Evolutionary conservation across 2,797 vertebrate genomes (phyloP), one percentile per base, ranked within the genome.

Genomic region (Melanitta fusca): DNA sequence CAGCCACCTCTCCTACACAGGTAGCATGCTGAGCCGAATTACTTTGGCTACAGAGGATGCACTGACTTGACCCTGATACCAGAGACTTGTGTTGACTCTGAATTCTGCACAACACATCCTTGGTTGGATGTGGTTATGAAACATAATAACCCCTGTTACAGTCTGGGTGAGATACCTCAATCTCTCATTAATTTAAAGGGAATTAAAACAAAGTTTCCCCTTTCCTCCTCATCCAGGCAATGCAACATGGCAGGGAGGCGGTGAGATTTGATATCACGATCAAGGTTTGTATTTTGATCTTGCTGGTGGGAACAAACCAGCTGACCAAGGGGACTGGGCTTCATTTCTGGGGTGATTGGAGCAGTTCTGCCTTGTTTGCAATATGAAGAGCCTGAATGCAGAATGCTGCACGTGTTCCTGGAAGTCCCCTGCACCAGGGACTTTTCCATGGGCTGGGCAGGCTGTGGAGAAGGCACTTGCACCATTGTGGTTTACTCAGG

Each of bases 101-200:
- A 77, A 87, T 79, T 86, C 75, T 47, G 15, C 1, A 3, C 80
- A 91, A 25, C 10, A 12, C 65, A 65, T 47, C 58, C 79, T 58
- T 51, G 69, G 60, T 81, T 75, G 47, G 62, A 77, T 71, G 73
- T 51, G 17, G 70, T 95, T 96, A 88, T 92, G 93, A 96, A 96
- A 96, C 49, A 30, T 28, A 91, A 93, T 91, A 90, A 72, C 57
- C 54, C 91, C 94, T 58, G 34, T n/a, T 47, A 20, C 45, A 7
- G 28, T 57, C 82, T 60, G 54, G 24, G 34, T 78, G 39, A 93
- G 86, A 65, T 22, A 14, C 70, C n/a, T 49, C 60, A 75, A 43
- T 61, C 77, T 88, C 66, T 81, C 88, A 96, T 84, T 88, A 92
- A 82, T 49, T 82, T 18, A 30, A 34, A 80, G 36, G 14, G 7